Percentiles rank a stretch among this genome's conserved stretches.
Conservation (phyloP, 2,113 vertebrate genomes). For the Chaetodon auriga region DNA sequence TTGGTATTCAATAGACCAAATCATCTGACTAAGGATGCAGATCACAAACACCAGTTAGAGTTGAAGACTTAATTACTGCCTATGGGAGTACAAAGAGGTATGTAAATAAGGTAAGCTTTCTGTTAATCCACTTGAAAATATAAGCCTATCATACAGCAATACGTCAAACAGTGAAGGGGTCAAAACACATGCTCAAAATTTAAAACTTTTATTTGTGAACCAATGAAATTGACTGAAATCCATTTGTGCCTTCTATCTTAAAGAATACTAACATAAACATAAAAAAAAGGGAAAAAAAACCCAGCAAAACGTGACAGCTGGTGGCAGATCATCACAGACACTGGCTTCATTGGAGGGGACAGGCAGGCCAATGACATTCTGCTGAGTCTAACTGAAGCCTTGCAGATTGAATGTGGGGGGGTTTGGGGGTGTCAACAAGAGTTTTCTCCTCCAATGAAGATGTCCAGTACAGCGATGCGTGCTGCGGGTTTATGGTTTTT, state of each 20-base stretch:
- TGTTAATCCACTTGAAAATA: too few relatives aligned
- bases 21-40: too few relatives aligned
- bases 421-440: neutral
- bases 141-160: too few relatives aligned
- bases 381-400: constrained; percentile 26
- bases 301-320: constrained; percentile 63
- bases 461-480: neutral
- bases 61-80: too few relatives aligned
- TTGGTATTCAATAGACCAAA: too few relatives aligned
- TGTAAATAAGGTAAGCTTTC: too few relatives aligned
- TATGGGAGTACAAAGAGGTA: too few relatives aligned
- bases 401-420: neutral
- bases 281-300: neutral
- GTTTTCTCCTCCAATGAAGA: constrained; percentile 44
- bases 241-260: constrained; percentile 52
- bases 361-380: neutral
- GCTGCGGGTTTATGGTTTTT: constrained; percentile 45
- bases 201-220: constrained; percentile 79
- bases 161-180: too few relatives aligned
- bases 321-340: constrained; percentile 35
- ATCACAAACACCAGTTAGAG: too few relatives aligned
- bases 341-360: constrained; percentile 39
- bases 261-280: constrained; percentile 54
- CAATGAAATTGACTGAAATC: constrained; percentile 59
- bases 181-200: constrained; percentile 41